phyloP scores from a whole-genome alignment of 2,888 invertebrate species.

The Trissolcus brochymenae region DNA sequence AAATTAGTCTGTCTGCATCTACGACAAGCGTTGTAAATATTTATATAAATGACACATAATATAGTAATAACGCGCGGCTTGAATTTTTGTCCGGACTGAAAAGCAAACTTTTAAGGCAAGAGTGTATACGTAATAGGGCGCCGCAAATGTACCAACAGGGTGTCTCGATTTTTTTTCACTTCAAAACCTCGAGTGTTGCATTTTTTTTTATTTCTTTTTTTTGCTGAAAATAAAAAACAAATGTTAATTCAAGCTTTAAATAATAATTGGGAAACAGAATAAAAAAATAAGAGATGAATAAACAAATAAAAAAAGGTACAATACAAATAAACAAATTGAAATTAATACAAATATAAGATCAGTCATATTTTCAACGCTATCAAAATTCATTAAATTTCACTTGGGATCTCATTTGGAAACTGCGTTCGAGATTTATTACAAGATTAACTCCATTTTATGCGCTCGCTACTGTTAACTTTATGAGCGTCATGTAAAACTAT shows the following conservation, averaged over 20 bases:
- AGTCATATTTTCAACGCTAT: no score
- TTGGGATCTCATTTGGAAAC: no score
- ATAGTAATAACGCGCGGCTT: constrained; percentile 27
- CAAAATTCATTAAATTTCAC: no score
- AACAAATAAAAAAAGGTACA: no score
- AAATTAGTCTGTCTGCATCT: not conserved
- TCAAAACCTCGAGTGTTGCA: no score
- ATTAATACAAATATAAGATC: no score
- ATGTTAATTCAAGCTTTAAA: no score
- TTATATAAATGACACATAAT: constrained; percentile 21
- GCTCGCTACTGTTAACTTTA: constrained; percentile 23
- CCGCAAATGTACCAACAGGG: constrained; percentile 35
- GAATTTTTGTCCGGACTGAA: constrained; percentile 35
- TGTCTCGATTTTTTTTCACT: constrained; percentile 25
- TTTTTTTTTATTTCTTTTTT: no score
- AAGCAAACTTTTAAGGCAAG: constrained; percentile 38
- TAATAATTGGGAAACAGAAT: no score
- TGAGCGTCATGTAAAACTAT: constrained; percentile 30
- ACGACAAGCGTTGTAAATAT: constrained; percentile 14
- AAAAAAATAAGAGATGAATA: no score
- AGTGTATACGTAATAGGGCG: constrained; percentile 31
- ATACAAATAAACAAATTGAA: no score
- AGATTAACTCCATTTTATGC: constrained; percentile 19
- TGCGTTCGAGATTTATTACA: constrained; percentile 2
- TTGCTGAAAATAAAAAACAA: no score